phyloP scores from a whole-genome alignment of 1,140 invertebrate genomes.

The Pseudomyrmex pallidus region DNA sequence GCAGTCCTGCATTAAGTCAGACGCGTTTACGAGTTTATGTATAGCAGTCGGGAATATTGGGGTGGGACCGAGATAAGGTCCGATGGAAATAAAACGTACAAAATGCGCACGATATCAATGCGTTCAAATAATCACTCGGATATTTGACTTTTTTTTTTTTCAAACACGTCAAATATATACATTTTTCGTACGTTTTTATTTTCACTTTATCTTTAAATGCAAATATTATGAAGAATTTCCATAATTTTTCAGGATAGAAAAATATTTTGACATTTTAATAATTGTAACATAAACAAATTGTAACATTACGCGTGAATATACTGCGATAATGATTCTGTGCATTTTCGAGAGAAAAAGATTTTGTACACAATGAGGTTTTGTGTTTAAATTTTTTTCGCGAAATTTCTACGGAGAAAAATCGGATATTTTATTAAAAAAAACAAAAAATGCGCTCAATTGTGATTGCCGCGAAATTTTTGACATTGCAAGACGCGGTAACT shows the following conservation, averaged over 20 bases:
- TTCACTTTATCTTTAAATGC: no score
- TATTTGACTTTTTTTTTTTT: background rate
- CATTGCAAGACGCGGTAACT: background rate
- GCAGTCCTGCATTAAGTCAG: conserved; percentile 48
- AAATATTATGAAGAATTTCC: no score
- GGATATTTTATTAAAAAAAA: conserved; percentile 1
- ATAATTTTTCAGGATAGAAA: no score
- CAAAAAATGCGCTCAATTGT: conserved; percentile 8
- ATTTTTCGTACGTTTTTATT: no score
- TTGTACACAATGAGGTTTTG: background rate
- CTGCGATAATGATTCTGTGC: no score
- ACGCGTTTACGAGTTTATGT: conserved; percentile 40
- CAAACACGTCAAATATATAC: no score
- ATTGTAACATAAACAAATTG: no score
- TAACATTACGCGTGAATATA: no score
- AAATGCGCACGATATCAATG: conserved; percentile 14
- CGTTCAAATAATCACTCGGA: conserved; percentile 2
- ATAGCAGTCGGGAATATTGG: conserved; percentile 11
- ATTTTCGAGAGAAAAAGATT: background rate
- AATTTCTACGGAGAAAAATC: background rate
- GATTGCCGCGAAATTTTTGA: background rate
- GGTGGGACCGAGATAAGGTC: conserved; percentile 31
- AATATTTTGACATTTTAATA: no score
- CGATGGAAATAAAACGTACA: conserved; percentile 15
- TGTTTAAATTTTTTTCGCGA: background rate